Evolutionary conservation across 2,113 vertebrate species (phyloP).

Genomic region (Ursus arctos): DNA sequence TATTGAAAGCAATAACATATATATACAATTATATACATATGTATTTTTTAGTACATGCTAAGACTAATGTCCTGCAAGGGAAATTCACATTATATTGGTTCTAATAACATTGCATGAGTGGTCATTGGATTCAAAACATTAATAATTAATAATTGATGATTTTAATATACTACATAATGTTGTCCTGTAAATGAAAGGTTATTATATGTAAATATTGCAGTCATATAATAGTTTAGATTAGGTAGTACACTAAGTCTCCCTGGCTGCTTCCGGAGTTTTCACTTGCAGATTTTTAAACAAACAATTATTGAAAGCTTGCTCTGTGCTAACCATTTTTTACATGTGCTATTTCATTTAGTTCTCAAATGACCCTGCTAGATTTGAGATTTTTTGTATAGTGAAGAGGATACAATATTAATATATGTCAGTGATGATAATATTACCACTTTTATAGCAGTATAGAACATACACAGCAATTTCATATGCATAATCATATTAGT

Average conservation of each 20-base stretch:
- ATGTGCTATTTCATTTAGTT: constrained; percentile 47
- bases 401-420: constrained; percentile 20
- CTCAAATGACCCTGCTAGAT: neutral
- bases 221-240: constrained; percentile 35
- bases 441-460: constrained; percentile 27
- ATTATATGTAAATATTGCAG: constrained; percentile 67
- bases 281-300: constrained; percentile 54
- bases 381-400: neutral
- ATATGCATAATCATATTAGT: constrained; percentile 3
- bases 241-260: neutral
- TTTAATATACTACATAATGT: constrained; percentile 65
- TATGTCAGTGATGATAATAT: neutral
- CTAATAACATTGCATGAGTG: constrained; percentile 48
- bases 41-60: neutral
- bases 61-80: constrained; percentile 32
- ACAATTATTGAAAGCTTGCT: constrained; percentile 50
- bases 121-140: constrained; percentile 40
- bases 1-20: constrained; percentile 38
- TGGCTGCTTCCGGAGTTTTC: constrained; percentile 4
- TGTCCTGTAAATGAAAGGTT: constrained; percentile 56
- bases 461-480: constrained; percentile 1
- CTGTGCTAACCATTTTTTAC: constrained; percentile 47
- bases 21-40: constrained; percentile 3
- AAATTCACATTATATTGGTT: constrained; percentile 54
- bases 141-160: constrained; percentile 77